Percentiles rank a stretch among this genome's conserved stretches.
Evolutionary conservation across 2,888 invertebrate species (phyloP).

Genomic region (Drosophila pseudotalamancana): DNA sequence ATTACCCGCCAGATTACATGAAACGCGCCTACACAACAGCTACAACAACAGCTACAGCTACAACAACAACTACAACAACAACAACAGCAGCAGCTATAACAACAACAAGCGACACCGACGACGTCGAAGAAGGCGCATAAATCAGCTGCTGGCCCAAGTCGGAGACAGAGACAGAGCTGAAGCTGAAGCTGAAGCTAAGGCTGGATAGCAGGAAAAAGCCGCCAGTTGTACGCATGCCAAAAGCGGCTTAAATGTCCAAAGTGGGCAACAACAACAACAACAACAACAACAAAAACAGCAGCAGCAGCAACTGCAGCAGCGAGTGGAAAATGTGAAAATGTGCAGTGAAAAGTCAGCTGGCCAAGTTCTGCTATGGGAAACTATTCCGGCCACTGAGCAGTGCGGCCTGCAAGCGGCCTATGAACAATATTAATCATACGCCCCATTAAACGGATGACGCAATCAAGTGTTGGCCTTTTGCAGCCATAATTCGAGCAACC

Average conservation of each 20-base stretch:
- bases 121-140: constrained; percentile 64
- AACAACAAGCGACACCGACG: constrained; percentile 29
- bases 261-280: constrained; percentile 70
- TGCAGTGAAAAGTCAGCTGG: constrained; percentile 77
- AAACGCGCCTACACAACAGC: constrained; percentile 76
- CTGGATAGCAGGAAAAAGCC: constrained; percentile 57
- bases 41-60: constrained; percentile 25
- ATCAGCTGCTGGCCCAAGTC: constrained; percentile 63
- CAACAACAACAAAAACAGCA: constrained; percentile 33
- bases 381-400: constrained; percentile 33
- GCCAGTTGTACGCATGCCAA: constrained; percentile 79
- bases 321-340: constrained; percentile 78
- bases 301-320: constrained; percentile 33
- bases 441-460: constrained; percentile 76
- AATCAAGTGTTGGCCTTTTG: constrained; percentile 43
- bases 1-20: constrained; percentile 80
- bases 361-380: constrained; percentile 64
- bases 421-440: constrained; percentile 72
- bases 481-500: constrained; percentile 52
- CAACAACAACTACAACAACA: constrained; percentile 19
- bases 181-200: constrained; percentile 12
- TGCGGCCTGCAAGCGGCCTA: constrained; percentile 19
- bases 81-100: constrained; percentile 23
- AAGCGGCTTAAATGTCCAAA: constrained; percentile 81
- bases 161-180: constrained; percentile 21